Evolutionary conservation across 2,888 invertebrate species (phyloP).

Genomic region (Drosophila infuscata): DNA sequence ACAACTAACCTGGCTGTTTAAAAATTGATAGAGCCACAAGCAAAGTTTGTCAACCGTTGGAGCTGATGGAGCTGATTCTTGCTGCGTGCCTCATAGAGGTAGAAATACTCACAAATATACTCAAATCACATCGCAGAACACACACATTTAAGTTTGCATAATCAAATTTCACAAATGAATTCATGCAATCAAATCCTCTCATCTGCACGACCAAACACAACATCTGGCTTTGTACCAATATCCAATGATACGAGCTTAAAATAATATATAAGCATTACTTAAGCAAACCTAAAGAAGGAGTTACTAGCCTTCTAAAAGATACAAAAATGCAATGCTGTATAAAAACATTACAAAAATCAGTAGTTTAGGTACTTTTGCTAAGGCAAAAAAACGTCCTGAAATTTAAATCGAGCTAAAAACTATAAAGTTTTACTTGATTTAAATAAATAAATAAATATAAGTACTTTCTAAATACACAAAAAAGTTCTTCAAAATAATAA

Average conservation of each 20-base stretch:
- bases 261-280: background rate
- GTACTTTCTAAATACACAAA: background rate
- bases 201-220: conserved; percentile 54
- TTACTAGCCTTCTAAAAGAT: background rate
- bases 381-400: background rate
- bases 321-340: background rate
- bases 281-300: background rate
- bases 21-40: conserved; percentile 55
- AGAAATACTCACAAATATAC: conserved; percentile 15
- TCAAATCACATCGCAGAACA: conserved; percentile 13
- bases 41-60: conserved; percentile 47
- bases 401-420: background rate
- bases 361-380: background rate
- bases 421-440: too few relatives aligned
- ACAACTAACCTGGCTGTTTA: conserved; percentile 36
- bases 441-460: background rate
- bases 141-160: conserved; percentile 51
- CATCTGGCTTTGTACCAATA: conserved; percentile 13
- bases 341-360: background rate
- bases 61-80: conserved; percentile 1
- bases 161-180: conserved; percentile 67
- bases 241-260: conserved; percentile 31
- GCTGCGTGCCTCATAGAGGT: conserved; percentile 3
- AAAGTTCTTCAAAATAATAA: background rate
- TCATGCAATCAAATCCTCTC: conserved; percentile 59